Evolutionary conservation across 64 coral and sea anemone genomes (phyloP).

Genomic region (Montipora cactus): DNA sequence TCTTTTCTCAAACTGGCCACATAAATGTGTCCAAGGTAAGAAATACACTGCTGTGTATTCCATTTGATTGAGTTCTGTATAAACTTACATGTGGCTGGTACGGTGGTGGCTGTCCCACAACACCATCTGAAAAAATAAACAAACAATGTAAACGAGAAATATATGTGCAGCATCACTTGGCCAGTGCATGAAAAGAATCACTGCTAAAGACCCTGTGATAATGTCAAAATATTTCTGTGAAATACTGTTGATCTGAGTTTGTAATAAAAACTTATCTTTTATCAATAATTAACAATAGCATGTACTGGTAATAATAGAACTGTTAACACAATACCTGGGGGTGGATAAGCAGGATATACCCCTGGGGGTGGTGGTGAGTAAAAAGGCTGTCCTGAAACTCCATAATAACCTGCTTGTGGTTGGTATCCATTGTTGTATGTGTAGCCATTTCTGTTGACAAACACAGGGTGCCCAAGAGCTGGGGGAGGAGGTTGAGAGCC

Average conservation of each 20-base stretch:
- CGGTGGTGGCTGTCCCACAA: slow-evolving; percentile 76
- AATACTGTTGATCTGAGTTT: too few species aligned
- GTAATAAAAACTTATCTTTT: too few species aligned
- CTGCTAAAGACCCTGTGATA: too few species aligned
- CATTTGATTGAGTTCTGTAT: neutral
- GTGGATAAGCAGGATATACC: slow-evolving; percentile 60
- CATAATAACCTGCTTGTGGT: slow-evolving; percentile 74
- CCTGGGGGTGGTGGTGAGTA: slow-evolving; percentile 61
- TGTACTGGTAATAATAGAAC: too few species aligned
- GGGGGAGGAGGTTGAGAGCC: slow-evolving; percentile 62
- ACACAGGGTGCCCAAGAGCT: slow-evolving; percentile 53
- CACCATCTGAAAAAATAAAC: slow-evolving; percentile 48
- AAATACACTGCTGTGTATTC: too few species aligned
- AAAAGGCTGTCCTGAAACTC: slow-evolving; percentile 28
- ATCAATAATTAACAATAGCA: too few species aligned
- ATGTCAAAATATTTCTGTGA: too few species aligned
- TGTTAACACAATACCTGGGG: neutral
- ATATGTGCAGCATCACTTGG: too few species aligned
- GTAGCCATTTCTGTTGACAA: slow-evolving; percentile 36
- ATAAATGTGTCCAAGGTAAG: too few species aligned
- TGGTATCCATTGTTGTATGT: slow-evolving; percentile 72
- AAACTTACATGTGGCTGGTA: slow-evolving; percentile 79
- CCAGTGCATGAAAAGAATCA: too few species aligned
- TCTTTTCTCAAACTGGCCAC: too few species aligned
- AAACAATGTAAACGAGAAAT: too few species aligned